These are phyloP conservation scores for Styela clava DNA, from an alignment of 23 tunicate genomes.

Conservation along the genomic window DNA sequence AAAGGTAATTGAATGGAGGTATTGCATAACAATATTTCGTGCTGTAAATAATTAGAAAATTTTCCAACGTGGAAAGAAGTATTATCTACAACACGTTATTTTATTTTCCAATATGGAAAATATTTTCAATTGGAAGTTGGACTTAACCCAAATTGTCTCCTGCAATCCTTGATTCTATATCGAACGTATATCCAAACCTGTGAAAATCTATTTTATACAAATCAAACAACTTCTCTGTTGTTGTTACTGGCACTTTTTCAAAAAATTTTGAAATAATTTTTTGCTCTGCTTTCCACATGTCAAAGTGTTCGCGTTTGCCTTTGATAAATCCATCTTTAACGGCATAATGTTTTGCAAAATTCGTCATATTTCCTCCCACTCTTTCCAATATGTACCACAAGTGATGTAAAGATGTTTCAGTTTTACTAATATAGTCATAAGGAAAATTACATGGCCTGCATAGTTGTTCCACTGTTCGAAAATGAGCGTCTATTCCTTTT, in stretches of 20 bases:
- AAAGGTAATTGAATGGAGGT: too few relatives aligned
- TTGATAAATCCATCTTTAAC: neutral
- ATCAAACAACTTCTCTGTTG: neutral
- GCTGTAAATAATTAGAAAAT: too few relatives aligned
- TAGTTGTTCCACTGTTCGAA: constrained; percentile 38
- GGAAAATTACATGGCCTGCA: constrained; percentile 47
- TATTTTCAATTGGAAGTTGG: neutral
- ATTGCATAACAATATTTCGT: too few relatives aligned
- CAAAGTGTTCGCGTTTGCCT: neutral
- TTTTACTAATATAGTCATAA: constrained; percentile 48
- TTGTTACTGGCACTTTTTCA: constrained; percentile 1
- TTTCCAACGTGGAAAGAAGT: too few relatives aligned
- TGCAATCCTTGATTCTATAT: constrained; percentile 12
- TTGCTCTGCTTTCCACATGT: constrained; percentile 4
- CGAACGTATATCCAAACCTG: constrained; percentile 26
- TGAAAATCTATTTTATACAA: constrained; percentile 6
- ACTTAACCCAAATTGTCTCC: neutral
- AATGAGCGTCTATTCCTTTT: constrained; percentile 39
- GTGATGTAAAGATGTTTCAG: constrained; percentile 40
- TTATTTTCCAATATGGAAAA: too few relatives aligned
- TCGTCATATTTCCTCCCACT: constrained; percentile 34
- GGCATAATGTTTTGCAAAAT: constrained; percentile 27
- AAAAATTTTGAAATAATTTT: constrained; percentile 8
- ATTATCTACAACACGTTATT: too few relatives aligned
- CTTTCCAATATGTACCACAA: constrained; percentile 41